Evolutionary conservation across 2,797 vertebrate species (phyloP).

Genomic region (Champsocephalus gunnari): DNA sequence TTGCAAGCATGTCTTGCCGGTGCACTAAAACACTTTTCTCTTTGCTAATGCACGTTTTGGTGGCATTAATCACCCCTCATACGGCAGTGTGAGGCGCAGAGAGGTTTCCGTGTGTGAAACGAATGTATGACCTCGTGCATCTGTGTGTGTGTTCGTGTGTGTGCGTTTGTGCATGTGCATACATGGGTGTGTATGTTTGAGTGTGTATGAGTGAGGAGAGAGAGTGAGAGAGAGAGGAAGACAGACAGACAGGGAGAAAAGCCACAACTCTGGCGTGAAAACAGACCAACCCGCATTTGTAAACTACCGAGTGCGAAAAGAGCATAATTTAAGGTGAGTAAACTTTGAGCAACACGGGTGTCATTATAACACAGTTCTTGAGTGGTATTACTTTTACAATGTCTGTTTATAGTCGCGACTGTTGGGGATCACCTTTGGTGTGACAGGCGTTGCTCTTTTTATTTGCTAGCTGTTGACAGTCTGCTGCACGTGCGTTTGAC

Average conservation of each 20-base stretch:
- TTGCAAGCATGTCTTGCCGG: neutral
- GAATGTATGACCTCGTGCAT: neutral
- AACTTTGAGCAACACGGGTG: neutral
- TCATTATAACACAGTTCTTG: neutral
- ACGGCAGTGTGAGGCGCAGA: conserved; percentile 23
- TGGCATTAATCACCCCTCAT: conserved; percentile 56
- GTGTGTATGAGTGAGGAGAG: neutral
- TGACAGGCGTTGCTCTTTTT: conserved; percentile 13
- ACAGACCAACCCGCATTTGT: conserved; percentile 30
- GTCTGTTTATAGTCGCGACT: neutral
- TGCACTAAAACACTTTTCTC: neutral
- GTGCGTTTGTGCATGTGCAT: neutral
- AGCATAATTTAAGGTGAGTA: conserved; percentile 46
- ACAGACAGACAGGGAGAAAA: neutral
- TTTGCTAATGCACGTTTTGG: conserved; percentile 2
- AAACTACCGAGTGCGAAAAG: neutral
- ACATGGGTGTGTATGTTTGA: neutral
- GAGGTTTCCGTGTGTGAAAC: conserved; percentile 12
- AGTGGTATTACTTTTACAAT: fast-evolving
- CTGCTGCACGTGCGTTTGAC: conserved; percentile 15
- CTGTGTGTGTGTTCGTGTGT: neutral
- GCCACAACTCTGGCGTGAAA: neutral
- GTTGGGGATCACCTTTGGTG: neutral
- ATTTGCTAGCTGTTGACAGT: conserved; percentile 41
- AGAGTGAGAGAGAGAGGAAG: neutral